These are phyloP conservation scores for Pogonomyrmex californicus DNA, from an alignment of 1,140 invertebrate genomes.

Conservation along the genomic window DNA sequence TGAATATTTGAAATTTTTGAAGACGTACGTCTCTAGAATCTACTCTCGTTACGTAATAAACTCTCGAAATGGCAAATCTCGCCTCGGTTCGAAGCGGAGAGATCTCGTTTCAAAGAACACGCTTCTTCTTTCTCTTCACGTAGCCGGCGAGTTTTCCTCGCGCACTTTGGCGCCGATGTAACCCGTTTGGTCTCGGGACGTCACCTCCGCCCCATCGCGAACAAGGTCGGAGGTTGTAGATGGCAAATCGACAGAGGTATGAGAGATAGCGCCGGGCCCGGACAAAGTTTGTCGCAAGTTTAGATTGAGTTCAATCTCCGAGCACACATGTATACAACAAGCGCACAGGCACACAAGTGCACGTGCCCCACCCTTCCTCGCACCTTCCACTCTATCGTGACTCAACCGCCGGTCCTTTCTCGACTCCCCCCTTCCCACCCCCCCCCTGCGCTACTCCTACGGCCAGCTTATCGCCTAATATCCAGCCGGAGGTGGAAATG, in stretches of 20 bases:
- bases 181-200: constrained; percentile 33
- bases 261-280: constrained; percentile 70
- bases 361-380: constrained; percentile 39
- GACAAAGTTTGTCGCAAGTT: constrained; percentile 77
- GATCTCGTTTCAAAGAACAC: not conserved
- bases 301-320: constrained; percentile 80
- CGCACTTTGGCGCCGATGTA: constrained; percentile 1
- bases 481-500: constrained; percentile 67
- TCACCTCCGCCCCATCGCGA: constrained; percentile 45
- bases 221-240: constrained; percentile 70
- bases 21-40: not conserved
- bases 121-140: not conserved
- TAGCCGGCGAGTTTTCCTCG: not conserved
- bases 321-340: not conserved
- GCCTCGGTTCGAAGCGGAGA: not conserved
- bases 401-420: constrained; percentile 33
- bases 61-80: not conserved
- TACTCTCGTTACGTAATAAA: constrained; percentile 8
- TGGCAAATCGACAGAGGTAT: constrained; percentile 72
- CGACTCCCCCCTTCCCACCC: not conserved
- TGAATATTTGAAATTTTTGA: not conserved
- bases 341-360: not conserved
- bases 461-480: constrained; percentile 73
- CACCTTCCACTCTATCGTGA: constrained; percentile 30
- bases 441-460: not conserved